These are phyloP conservation scores for Hirtodrosophila duncani DNA, from an alignment of 2,888 invertebrate species.

Conservation along the genomic window DNA sequence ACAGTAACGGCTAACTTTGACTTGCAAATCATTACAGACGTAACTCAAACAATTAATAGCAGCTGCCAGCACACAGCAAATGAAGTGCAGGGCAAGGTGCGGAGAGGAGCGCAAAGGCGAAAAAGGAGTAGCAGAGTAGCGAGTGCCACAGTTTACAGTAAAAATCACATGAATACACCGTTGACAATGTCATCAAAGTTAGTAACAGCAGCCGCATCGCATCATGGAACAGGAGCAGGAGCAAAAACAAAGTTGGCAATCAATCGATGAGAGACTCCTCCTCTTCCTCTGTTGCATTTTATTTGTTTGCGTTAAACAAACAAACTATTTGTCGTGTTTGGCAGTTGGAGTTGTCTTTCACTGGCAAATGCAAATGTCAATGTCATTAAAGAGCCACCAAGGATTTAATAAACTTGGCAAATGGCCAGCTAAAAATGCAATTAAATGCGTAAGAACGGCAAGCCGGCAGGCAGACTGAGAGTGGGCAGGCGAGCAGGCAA, in stretches of 20 bases:
- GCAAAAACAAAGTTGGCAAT: constrained; percentile 37
- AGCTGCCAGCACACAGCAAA: constrained; percentile 60
- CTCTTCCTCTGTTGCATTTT: constrained; percentile 55
- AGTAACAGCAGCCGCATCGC: constrained; percentile 2
- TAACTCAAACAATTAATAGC: constrained; percentile 71
- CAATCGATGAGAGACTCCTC: no score
- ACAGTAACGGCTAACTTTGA: constrained; percentile 52
- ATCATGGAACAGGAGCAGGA: constrained; percentile 14
- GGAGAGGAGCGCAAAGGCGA: not conserved
- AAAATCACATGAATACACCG: constrained; percentile 58
- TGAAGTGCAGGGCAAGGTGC: constrained; percentile 30
- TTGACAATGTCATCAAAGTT: constrained; percentile 35
- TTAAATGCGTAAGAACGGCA: constrained; percentile 64
- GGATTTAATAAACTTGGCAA: constrained; percentile 49
- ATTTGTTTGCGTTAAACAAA: constrained; percentile 49
- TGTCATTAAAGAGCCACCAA: constrained; percentile 55
- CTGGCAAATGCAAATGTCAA: constrained; percentile 58
- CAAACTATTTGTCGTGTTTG: constrained; percentile 32
- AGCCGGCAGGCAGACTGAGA: constrained; percentile 13
- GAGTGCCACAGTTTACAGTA: constrained; percentile 9
- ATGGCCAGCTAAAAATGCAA: constrained; percentile 57
- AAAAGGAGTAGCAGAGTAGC: not conserved
- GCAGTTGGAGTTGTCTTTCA: constrained; percentile 13
- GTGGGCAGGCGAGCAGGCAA: not conserved
- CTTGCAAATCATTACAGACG: constrained; percentile 70